Conservation (phyloP, 2,888 invertebrate genomes). For the Ormia ochracea region DNA sequence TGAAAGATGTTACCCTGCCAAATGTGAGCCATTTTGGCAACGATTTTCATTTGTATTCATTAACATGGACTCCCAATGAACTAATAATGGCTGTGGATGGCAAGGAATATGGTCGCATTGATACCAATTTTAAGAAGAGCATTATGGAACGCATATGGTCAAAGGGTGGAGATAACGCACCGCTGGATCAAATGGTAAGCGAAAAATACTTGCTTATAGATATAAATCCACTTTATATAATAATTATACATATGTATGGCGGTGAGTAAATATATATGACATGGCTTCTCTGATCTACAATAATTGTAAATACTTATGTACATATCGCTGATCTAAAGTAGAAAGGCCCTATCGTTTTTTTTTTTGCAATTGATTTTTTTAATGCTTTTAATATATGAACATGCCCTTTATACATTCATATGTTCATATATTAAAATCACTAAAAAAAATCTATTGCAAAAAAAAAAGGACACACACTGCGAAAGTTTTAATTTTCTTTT, state of each 20-base stretch:
- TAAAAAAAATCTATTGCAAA: too few relatives aligned
- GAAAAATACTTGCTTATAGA: neutral
- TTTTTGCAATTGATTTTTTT: too few relatives aligned
- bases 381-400: too few relatives aligned
- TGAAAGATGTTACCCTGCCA: slow-evolving; percentile 61
- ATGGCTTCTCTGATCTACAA: too few relatives aligned
- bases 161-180: slow-evolving; percentile 80
- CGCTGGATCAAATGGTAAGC: slow-evolving; percentile 84
- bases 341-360: too few relatives aligned
- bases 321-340: too few relatives aligned
- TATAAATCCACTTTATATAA: too few relatives aligned
- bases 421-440: too few relatives aligned
- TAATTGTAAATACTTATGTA: too few relatives aligned
- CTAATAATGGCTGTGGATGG: slow-evolving; percentile 78
- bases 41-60: slow-evolving; percentile 82
- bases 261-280: too few relatives aligned
- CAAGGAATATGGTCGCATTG: slow-evolving; percentile 78
- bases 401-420: too few relatives aligned
- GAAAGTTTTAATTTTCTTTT: neutral
- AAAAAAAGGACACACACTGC: neutral
- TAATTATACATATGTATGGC: too few relatives aligned
- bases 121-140: slow-evolving; percentile 68
- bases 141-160: slow-evolving; percentile 79
- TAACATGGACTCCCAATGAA: slow-evolving; percentile 80
- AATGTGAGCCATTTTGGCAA: slow-evolving; percentile 78